Percentiles rank a stretch among this genome's conserved stretches.
These are phyloP conservation scores for Herpetotheres cachinnans DNA, from an alignment of 2,113 vertebrate species.

Conservation along the genomic window DNA sequence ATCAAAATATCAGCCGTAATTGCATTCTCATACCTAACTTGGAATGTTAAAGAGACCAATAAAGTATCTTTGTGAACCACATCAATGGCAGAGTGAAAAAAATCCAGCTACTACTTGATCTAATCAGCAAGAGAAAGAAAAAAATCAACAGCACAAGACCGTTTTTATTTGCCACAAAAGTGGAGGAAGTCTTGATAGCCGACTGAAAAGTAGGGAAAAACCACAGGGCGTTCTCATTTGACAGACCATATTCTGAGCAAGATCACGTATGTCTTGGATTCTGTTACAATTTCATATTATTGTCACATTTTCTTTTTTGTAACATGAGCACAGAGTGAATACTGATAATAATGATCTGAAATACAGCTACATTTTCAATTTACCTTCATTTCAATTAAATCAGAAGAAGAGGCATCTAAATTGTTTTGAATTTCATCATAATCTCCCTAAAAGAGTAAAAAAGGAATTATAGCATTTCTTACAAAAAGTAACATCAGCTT, in stretches of 20 bases:
- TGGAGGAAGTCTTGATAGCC: background rate
- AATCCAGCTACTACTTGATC: background rate
- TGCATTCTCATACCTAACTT: background rate
- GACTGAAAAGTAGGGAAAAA: background rate
- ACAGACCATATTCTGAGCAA: background rate
- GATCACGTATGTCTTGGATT: background rate
- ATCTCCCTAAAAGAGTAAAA: constrained; percentile 65
- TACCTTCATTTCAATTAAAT: constrained; percentile 77
- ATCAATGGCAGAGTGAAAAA: background rate
- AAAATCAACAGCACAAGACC: background rate
- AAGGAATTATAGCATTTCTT: background rate
- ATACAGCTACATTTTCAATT: background rate
- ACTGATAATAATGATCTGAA: background rate
- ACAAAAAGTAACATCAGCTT: background rate
- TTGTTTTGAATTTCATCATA: constrained; percentile 70
- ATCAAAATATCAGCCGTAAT: background rate
- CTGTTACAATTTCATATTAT: background rate
- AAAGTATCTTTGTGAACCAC: background rate
- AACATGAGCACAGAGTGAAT: background rate
- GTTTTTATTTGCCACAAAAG: background rate
- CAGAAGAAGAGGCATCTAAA: constrained; percentile 66
- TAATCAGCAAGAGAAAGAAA: background rate
- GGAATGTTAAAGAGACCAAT: background rate
- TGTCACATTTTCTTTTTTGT: background rate
- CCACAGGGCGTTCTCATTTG: background rate